Base-by-base conservation (phyloP, 2,113 vertebrate genomes). In the Gymnogyps californianus region DNA sequence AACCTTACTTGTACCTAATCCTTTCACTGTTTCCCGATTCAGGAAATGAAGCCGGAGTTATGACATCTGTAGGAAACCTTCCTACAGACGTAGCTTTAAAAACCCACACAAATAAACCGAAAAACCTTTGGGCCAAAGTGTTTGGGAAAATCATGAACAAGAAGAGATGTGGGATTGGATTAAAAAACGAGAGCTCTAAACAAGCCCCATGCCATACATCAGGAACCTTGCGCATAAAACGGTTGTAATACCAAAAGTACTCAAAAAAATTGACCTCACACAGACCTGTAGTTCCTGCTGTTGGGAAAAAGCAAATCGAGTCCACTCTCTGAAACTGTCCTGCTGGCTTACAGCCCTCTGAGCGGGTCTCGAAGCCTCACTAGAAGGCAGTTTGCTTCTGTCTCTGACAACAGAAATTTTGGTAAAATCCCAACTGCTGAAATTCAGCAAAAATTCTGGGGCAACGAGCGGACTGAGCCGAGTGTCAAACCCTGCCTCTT, bases 211-310 rank as follows among this genome's bases (percentile, higher is more conserved):
- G 9, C 44, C 28, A 70, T n/a, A 69, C 25, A 24, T 11, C 1
- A 0, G 8, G 26, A 76, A 69, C 9, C 40, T n/a, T 31, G 14
- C 2, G 1, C 0, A 0, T 25, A 18, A 8, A 21, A 11, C 0
- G 0, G 57, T 2, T 10, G 1, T 2, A 65, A 32, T 7, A 40
- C 10, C 65, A 34, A 21, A 55, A 38, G 11, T 6, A 69, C 24
- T 36, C 5, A 14, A 24, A 46, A 78, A 58, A 38, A 31, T 1
- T 11, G 32, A 51, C 29, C 52, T 57, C 40, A 10, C 52, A 40
- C 11, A 49, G 38, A 38, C 1, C 18, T 2, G 6, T 3, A n/a
- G 16, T 1, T 83, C 40, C 44, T 64, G 44, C 32, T 40, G 32
- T 19, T 34, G 49, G 29, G n/a, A 40, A 52, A 57, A 57, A 26